Evolutionary conservation across 37 sponge, comb jelly and placozoan species (phyloP), one percentile per base, ranked within the genome.

Genomic region (Bolinopsis microptera): DNA sequence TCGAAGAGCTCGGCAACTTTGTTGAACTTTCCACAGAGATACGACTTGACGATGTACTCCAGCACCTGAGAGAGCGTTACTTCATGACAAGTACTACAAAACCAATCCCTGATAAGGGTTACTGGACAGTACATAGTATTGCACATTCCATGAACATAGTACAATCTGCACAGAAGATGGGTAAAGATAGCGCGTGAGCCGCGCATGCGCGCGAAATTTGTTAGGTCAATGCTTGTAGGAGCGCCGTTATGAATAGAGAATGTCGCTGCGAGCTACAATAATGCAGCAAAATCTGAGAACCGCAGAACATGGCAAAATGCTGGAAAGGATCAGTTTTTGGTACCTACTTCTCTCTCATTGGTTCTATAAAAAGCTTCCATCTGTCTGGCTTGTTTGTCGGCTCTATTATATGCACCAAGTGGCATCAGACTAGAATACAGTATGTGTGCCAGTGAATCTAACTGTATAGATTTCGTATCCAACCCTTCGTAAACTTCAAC

Each of bases 21-120:
- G 82, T 80, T 28, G 82, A 80, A 80, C 82, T 80, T 80, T 3
- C 82, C 82, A 80, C 38, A 33, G 24, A 80, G 82, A 22, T 80
- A 80, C 1, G 82, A 80, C 38, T 80, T 80, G 32, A 80, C 82
- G 16, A 80, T 34, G 37, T 34, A 80, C 30, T 80, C 82, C 23
- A 80, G 37, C 2, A 80, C 82, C 82, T 80, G 82, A 35, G 22
- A 3, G 3, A 70, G 24, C 5, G 61, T 13, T 18, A 48, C 9
- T 48, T 48, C 61, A 48, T 48, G 13, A 48, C 13, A 18, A 48
- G 13, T 13, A n/a, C n/a, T n/a, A n/a, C n/a, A n/a, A n/a, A n/a
- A n/a, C n/a, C n/a, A n/a, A n/a, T n/a, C n/a, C n/a, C n/a, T n/a
- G n/a, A n/a, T n/a, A n/a, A n/a, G n/a, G n/a, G n/a, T n/a, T n/a